These are phyloP conservation scores for Chlorodrepanis virens DNA, from an alignment of 2,113 vertebrate species.

Conservation along the genomic window DNA sequence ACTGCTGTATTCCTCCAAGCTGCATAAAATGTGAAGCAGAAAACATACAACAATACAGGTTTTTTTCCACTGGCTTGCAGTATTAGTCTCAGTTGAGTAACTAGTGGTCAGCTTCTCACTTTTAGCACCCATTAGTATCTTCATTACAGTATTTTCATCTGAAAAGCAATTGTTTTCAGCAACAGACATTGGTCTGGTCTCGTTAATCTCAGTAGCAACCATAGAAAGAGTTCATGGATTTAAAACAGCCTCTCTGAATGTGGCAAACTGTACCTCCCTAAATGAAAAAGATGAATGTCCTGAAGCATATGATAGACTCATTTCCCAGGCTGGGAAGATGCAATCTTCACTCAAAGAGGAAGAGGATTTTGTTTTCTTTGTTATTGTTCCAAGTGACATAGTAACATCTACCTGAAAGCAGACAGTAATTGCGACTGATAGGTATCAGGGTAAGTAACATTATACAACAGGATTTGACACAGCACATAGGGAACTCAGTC, in stretches of 20 bases:
- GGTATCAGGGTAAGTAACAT: not conserved
- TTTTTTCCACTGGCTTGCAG: not conserved
- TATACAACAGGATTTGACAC: constrained; percentile 25
- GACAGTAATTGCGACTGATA: constrained; percentile 50
- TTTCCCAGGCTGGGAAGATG: constrained; percentile 6
- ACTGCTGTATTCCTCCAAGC: not conserved
- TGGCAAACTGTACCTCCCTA: not conserved
- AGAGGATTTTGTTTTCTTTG: constrained; percentile 57
- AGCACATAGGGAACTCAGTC: not conserved
- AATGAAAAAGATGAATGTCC: constrained; percentile 12
- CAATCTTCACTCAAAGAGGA: constrained; percentile 32
- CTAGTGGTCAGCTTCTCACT: not conserved
- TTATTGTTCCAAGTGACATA: constrained; percentile 57
- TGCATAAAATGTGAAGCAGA: not conserved
- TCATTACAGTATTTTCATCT: not conserved
- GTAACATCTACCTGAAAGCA: constrained; percentile 22
- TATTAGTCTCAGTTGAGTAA: not conserved
- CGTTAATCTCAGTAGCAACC: not conserved
- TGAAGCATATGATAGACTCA: constrained; percentile 1
- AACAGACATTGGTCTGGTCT: not conserved
- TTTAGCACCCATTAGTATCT: not conserved
- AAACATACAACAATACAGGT: not conserved
- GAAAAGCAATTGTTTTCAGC: not conserved
- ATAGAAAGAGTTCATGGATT: not conserved
- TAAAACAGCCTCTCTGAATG: not conserved